Evolutionary conservation across 64 coral and sea anemone genomes (phyloP), one percentile per base, ranked within the genome.

Genomic region (Cladopsammia gracilis): DNA sequence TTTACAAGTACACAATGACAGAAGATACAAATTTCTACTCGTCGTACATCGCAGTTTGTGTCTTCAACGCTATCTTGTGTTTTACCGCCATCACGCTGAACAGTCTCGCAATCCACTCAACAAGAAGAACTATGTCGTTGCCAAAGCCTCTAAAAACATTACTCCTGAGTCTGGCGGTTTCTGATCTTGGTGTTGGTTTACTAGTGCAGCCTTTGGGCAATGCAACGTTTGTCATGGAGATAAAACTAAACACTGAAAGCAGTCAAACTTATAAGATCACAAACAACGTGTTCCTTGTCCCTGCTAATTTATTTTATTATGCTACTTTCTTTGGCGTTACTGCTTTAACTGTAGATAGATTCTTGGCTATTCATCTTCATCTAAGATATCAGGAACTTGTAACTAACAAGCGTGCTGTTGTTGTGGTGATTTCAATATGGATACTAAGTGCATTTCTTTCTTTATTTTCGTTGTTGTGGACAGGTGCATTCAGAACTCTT

Each of bases 321-420:
- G 72, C 72, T 48, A n/a, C 72, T 44, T 75, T 75, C 46, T 9
- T 49, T 6, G 72, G 72, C 20, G 72, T 75, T 5, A 46, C 47
- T 4, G 72, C 16, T 49, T 18, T 75, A 48, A 75, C 42, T 75
- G 72, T 51, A n/a, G 72, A 75, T 18, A 75, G 72, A 46, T 75
- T 75, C 47, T 49, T 75, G 16, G 72, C 72, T 10, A 75, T 75
- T 75, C 46, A 48, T 75, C 19, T 49, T 8, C 72, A 75, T 75
- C 16, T 75, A 11, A 75, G 47, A 51, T 75, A 75, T n/a, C 72
- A 48, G 43, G 72, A 75, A 75, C 72, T 75, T 48, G 72, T 75
- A 18, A 75, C 47, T 49, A 7, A 18, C 16, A n/a, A 48, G 44
- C 72, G 72, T 75, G 72, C 50, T 7, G 44, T 49, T 56, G 6